Evolutionary conservation across 53 echinoderm and acorn worm genomes (phyloP), one percentile per base, ranked within the genome.

Genomic region (Patiria pectinifera): DNA sequence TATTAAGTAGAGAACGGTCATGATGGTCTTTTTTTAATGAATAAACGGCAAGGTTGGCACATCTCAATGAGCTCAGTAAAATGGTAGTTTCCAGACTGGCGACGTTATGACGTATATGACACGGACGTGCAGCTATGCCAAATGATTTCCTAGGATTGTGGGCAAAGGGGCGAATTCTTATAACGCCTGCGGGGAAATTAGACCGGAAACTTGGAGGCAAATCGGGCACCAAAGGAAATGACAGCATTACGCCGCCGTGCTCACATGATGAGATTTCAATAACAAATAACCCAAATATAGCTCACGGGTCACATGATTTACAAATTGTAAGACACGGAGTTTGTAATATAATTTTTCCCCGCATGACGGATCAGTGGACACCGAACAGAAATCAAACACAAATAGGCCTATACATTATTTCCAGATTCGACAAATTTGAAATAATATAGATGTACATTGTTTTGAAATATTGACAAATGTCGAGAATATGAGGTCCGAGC

Each of bases 131-230:
- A 74, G 74, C 74, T 74, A 74, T 74, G n/a, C 74, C 74, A 23
- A 10, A 74, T 23, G 6, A 22, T 74, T 74, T 23, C 19, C 10
- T 74, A 74, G 24, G 24, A 74, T 4, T 7, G 74, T 0, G 9
- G 74, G 24, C 24, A 22, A 74, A 24, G 21, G 24, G 24, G 24
- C 13, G 74, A 74, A 23, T 74, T 74, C 24, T 74, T 9, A 21
- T 24, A 23, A 74, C 74, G 24, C 74, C 74, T 74, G 22, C 22
- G 74, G 74, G 74, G 74, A 74, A 74, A 74, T 74, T 74, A 23
- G 24, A 74, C 74, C 24, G 24, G 74, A 24, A 10, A n/a, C 19
- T 66, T 66, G 66, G 13, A 13, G 66, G 66, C 3, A 7, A 66
- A 16, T 14, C 15, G 15, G 19, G 66, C 14, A 66, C 19, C 15